Evolutionary conservation across 2,113 vertebrate species (phyloP).

Genomic region (Ia io): DNA sequence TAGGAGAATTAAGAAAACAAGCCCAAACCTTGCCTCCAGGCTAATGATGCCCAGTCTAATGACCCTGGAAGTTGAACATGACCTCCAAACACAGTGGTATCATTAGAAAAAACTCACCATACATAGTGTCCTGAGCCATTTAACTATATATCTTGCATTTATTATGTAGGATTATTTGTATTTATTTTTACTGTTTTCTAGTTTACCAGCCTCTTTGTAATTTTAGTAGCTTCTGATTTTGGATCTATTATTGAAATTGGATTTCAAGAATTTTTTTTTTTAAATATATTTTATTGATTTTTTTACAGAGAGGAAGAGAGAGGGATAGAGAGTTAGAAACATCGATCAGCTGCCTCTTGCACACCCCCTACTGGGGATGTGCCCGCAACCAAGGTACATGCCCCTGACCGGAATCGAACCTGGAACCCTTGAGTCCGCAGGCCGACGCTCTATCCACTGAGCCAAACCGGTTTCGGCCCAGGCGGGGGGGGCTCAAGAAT

Average conservation of each 20-base stretch:
- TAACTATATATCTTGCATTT: neutral
- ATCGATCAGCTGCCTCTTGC: too few species aligned
- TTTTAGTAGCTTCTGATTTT: constrained; percentile 23
- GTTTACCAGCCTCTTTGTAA: neutral
- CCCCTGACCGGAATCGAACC: too few species aligned
- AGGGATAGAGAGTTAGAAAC: too few species aligned
- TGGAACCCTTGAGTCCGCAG: too few species aligned
- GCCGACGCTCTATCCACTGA: too few species aligned
- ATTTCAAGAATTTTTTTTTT: neutral
- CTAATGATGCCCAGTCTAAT: neutral
- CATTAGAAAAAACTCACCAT: neutral
- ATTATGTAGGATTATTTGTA: neutral
- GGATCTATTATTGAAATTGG: constrained; percentile 35
- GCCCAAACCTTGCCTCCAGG: neutral
- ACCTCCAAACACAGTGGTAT: neutral
- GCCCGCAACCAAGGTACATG: too few species aligned
- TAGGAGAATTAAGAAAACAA: constrained; percentile 48
- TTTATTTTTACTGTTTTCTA: neutral
- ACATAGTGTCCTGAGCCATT: neutral
- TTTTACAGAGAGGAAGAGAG: too few species aligned
- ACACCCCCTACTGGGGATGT: too few species aligned
- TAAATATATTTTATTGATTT: too few species aligned
- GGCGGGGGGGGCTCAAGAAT: too few species aligned
- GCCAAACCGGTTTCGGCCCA: too few species aligned
- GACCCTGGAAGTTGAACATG: neutral